Percentiles rank a stretch among this genome's conserved stretches.
Conservation (phyloP, 2,888 invertebrate genomes). For the Sphecodes monilicornis region DNA sequence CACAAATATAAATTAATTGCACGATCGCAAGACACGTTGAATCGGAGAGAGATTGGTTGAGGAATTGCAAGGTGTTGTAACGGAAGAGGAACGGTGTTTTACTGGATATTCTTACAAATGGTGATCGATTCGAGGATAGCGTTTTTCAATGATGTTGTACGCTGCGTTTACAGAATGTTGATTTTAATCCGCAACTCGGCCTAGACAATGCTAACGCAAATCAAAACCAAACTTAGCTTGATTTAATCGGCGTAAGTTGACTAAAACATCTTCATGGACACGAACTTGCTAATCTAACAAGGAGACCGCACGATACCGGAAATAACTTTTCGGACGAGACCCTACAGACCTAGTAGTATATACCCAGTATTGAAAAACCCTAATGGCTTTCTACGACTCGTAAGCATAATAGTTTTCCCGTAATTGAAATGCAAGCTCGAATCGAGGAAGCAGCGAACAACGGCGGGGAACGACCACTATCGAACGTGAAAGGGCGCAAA, state of each 20-base stretch:
- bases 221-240: not conserved
- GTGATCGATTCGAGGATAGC: not conserved
- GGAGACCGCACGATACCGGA: too few relatives aligned
- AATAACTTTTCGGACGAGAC: too few relatives aligned
- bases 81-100: not conserved
- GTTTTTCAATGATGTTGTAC: not conserved
- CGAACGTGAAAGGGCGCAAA: constrained; percentile 11
- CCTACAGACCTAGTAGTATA: too few relatives aligned
- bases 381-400: too few relatives aligned
- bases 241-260: too few relatives aligned
- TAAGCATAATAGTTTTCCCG: not conserved
- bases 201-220: not conserved
- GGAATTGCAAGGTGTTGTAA: not conserved
- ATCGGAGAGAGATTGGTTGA: not conserved
- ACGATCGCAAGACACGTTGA: constrained; percentile 16
- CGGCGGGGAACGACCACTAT: constrained; percentile 11
- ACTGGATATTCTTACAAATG: not conserved
- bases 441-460: not conserved
- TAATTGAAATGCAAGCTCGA: constrained; percentile 18
- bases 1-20: constrained; percentile 35
- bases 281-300: too few relatives aligned
- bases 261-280: too few relatives aligned
- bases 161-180: not conserved
- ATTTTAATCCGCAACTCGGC: not conserved
- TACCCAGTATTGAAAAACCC: too few relatives aligned